Percentiles rank a stretch among this genome's conserved stretches.
These are phyloP conservation scores for Anorthoa munda DNA, from an alignment of 2,888 invertebrate genomes.

Conservation along the genomic window DNA sequence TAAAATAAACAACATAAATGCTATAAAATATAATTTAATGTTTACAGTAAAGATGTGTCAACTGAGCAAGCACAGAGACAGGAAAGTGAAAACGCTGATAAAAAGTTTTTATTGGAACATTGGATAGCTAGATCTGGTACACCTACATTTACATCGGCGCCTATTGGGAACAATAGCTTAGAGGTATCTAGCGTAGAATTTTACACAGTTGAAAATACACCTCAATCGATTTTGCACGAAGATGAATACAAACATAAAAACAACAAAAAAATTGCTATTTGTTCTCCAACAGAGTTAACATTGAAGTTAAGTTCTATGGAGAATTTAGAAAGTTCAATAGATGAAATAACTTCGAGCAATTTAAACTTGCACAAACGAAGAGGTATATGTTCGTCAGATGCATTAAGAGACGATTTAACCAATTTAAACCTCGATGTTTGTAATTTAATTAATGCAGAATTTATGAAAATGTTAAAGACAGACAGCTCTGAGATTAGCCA, in stretches of 20 bases:
- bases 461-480: slow-evolving; percentile 83
- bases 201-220: slow-evolving; percentile 88
- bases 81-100: slow-evolving; percentile 86
- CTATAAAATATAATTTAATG: background rate
- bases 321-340: slow-evolving; percentile 86
- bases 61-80: slow-evolving; percentile 75
- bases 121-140: slow-evolving; percentile 89
- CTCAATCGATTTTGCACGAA: slow-evolving; percentile 76
- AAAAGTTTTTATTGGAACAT: slow-evolving; percentile 88
- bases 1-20: background rate
- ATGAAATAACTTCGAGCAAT: slow-evolving; percentile 85
- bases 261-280: slow-evolving; percentile 84
- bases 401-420: slow-evolving; percentile 84
- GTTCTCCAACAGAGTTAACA: slow-evolving; percentile 88
- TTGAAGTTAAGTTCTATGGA: slow-evolving; percentile 85
- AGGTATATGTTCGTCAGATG: slow-evolving; percentile 91
- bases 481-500: slow-evolving; percentile 87
- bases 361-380: slow-evolving; percentile 89
- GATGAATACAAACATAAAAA: slow-evolving; percentile 75
- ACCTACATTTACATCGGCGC: slow-evolving; percentile 88
- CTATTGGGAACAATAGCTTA: slow-evolving; percentile 84
- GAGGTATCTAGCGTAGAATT: slow-evolving; percentile 87
- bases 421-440: slow-evolving; percentile 81
- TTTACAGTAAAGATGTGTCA: slow-evolving; percentile 67
- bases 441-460: slow-evolving; percentile 81